These are phyloP conservation scores for Stictocephala bisonia DNA, from an alignment of 2,888 invertebrate genomes.

Conservation along the genomic window DNA sequence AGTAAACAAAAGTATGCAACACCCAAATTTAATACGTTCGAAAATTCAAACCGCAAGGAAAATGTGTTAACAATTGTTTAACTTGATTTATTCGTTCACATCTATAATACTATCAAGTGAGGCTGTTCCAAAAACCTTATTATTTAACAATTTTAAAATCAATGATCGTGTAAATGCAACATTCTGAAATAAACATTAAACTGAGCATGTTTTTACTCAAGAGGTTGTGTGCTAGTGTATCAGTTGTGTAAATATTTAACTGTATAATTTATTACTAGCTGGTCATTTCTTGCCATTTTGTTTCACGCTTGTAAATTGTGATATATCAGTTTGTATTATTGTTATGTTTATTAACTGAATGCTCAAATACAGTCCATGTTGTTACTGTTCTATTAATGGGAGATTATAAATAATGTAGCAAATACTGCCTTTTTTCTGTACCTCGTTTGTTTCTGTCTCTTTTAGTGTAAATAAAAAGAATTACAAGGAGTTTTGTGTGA, in stretches of 20 bases:
- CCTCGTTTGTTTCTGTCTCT: conserved; percentile 31
- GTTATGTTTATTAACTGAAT: conserved; percentile 45
- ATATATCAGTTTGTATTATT: conserved; percentile 43
- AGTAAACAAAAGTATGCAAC: too few relatives aligned
- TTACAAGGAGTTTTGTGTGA: conserved; percentile 26
- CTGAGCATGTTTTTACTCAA: conserved; percentile 1
- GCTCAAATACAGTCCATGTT: conserved; percentile 46
- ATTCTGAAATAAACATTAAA: not conserved
- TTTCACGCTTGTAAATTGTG: conserved; percentile 40
- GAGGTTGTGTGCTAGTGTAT: conserved; percentile 18
- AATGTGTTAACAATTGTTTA: too few relatives aligned
- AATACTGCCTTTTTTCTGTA: conserved; percentile 49
- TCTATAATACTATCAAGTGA: too few relatives aligned
- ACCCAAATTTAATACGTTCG: too few relatives aligned
- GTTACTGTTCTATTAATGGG: conserved; percentile 45
- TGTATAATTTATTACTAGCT: conserved; percentile 17
- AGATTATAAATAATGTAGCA: conserved; percentile 47
- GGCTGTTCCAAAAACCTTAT: too few relatives aligned
- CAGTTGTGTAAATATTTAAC: conserved; percentile 2
- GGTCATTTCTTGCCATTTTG: conserved; percentile 34
- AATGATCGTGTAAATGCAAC: too few relatives aligned
- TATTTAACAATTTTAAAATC: too few relatives aligned
- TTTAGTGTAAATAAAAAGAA: conserved; percentile 39
- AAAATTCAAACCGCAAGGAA: too few relatives aligned
- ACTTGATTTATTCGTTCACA: too few relatives aligned